Evolutionary conservation across 2,797 vertebrate species (phyloP), one percentile per base, ranked within the genome.

Genomic region (Ptychobarbus kaznakovi): DNA sequence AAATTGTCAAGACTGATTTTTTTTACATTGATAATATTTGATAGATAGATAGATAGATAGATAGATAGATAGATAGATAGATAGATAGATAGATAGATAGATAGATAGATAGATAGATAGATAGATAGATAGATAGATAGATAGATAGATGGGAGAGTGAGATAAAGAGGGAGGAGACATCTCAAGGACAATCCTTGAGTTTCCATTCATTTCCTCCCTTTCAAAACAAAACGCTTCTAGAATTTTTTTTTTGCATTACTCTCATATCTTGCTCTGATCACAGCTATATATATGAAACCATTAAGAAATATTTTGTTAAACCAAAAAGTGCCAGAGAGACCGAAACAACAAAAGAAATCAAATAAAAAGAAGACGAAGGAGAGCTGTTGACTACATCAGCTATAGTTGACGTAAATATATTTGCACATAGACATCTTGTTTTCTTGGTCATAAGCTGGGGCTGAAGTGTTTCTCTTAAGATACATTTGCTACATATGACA

Each of bases 141-240:
- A 38, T 38, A 38, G 38, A 38, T 38, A 38, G 38, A 38, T 32
- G 32, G 32, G 32, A 32, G 32, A 32, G 32, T 2, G 32, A 32
- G 32, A 32, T 32, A 32, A 56, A 44, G 70, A 86, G 70, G 49
- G 46, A 76, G 20, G 40, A 86, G 85, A 87, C 87, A 86, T 88
- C 87, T 89, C 75, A 85, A 53, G 76, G 72, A 63, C 53, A 77
- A 38, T 25, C 63, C 13, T 72, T 78, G 66, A 40, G 49, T 70
- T 32, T 53, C 28, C 20, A 61, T 12, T 80, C 51, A 3, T 40
- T 32, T 40, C 16, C 68, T 51, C 40, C 10, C 68, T 22, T 44
- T 49, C 15, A n/a, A 35, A 75, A 65, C 58, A 83, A 49, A 20
- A 78, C 7, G 25, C 10, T 0, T 70, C 65, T 66, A 66, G 38